Conservation (phyloP, 2,888 invertebrate species). For the Andrena haemorrhoa region DNA sequence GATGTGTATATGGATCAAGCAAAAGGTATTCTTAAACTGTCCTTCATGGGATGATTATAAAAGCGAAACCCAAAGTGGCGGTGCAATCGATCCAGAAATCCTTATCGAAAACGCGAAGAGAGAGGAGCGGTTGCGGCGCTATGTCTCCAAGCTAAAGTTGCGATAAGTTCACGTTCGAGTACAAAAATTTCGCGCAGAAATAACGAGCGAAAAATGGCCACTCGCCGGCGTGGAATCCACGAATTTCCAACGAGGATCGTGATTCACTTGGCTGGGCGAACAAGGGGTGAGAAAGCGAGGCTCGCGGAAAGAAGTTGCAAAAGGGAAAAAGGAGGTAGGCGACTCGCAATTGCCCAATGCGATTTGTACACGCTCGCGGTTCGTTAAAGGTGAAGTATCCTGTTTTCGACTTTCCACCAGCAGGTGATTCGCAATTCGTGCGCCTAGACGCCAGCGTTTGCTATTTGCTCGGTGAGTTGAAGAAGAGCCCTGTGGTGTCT, state of each 20-base stretch:
- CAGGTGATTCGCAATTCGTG: slow-evolving; percentile 19
- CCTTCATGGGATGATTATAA: not conserved
- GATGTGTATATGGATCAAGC: no score
- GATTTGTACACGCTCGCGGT: slow-evolving; percentile 56
- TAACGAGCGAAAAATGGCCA: not conserved
- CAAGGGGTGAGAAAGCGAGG: slow-evolving; percentile 29
- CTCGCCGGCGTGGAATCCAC: not conserved
- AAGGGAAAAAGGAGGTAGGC: not conserved
- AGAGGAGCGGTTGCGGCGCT: not conserved
- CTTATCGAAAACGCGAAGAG: not conserved
- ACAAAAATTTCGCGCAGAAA: not conserved
- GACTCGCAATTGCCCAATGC: slow-evolving; percentile 49
- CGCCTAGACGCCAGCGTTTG: not conserved
- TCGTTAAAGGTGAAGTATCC: slow-evolving; percentile 76
- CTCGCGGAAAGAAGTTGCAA: not conserved
- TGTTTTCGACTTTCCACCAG: slow-evolving; percentile 70
- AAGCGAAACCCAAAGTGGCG: not conserved
- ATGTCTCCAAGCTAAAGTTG: not conserved
- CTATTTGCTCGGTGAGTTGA: not conserved
- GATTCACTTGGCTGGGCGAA: not conserved
- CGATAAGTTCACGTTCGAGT: not conserved
- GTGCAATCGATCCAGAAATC: not conserved
- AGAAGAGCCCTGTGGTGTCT: no score
- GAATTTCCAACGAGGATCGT: slow-evolving; percentile 6
- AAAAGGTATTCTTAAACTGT: no score